Conservation (phyloP, 1,140 invertebrate genomes). For the Drosophila prosaltans region DNA sequence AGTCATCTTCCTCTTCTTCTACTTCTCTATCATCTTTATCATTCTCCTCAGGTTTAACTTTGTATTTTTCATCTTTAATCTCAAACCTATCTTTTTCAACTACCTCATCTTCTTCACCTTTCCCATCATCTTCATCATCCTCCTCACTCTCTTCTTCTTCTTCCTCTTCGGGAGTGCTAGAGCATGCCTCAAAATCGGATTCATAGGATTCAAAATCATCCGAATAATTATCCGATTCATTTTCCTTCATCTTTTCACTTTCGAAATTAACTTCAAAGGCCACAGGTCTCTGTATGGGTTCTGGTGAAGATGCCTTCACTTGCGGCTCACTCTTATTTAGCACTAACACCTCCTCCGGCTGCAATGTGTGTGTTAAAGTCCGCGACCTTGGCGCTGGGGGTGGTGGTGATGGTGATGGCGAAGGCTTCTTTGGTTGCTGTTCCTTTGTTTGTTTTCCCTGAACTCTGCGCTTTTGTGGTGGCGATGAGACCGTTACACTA, state of each 20-base stretch:
- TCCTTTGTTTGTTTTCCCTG: conserved; percentile 40
- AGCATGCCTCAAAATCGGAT: conserved; percentile 84
- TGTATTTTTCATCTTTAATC: neutral
- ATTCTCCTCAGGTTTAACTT: conserved; percentile 11
- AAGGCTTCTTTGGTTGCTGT: neutral
- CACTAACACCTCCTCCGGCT: conserved; percentile 74
- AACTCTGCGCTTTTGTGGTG: conserved; percentile 67
- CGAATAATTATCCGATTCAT: conserved; percentile 81
- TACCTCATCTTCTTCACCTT: conserved; percentile 31
- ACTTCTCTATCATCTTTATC: conserved; percentile 56
- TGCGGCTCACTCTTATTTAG: conserved; percentile 63
- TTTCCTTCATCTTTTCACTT: conserved; percentile 35
- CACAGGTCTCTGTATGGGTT: conserved; percentile 50
- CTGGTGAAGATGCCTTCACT: conserved; percentile 19
- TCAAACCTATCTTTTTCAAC: neutral
- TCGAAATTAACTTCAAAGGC: conserved; percentile 79
- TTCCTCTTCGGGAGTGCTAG: conserved; percentile 55
- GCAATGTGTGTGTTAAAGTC: conserved; percentile 65
- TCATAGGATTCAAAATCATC: conserved; percentile 85
- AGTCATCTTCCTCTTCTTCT: conserved; percentile 60
- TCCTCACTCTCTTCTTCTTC: conserved; percentile 36
- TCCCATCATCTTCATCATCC: conserved; percentile 29
- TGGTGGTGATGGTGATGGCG: conserved; percentile 11
- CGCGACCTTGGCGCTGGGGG: conserved; percentile 37
- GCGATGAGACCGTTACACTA: conserved; percentile 81